Base-by-base conservation (phyloP, 2,888 invertebrate genomes). In the Heliconius aoede region DNA sequence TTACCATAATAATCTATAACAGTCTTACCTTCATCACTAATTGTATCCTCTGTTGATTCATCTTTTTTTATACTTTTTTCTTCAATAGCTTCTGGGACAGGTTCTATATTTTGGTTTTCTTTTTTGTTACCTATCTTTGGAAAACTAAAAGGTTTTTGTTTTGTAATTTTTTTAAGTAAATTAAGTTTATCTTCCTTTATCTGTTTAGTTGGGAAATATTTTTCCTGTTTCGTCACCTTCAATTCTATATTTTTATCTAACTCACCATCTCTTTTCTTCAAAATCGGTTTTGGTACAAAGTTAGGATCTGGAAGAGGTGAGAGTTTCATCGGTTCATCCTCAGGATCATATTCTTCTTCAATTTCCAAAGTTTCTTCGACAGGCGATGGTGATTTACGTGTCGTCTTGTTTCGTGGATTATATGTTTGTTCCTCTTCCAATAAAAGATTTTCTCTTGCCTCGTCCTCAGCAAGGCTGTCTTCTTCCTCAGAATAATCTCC, bases 1-100 rank as follows among this genome's bases (percentile, higher is more conserved):
- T 96, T 97, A 26, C 97, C 97, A 84, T 98, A 98, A 86, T 97
- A 97, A 90, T 97, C 97, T 24, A 97, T 96, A 0, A 97, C 96
- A 0, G 96, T 96, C 86, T 95, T 95, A 0, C 96, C 95, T 88
- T 96, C 97, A 81, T 97, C 97, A 71, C 93, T 93, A 40, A 95
- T 87, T 86, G 92, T 92, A 82, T 94, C 88, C 58, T 87, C 85
- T 71, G 82, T 73, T 80, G 85, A 85, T 76, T 90, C 89, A 28
- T 77, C 74, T 81, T 89, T 89, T 46, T 85, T 86, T 30, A 79
- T 73, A 36, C 76, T 67, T 77, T 80, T 74, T 80, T 85, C 82
- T 72, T 83, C 80, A 26, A 58, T 81, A 32, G 78, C 77, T 69
- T 81, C 74, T 62, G 81, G 32, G 60, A 77, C 81, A 67, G 80